Percentiles rank a stretch among this genome's conserved stretches.
Evolutionary conservation across 2,113 vertebrate species (phyloP).

Genomic region (Thryonomys swinderianus): DNA sequence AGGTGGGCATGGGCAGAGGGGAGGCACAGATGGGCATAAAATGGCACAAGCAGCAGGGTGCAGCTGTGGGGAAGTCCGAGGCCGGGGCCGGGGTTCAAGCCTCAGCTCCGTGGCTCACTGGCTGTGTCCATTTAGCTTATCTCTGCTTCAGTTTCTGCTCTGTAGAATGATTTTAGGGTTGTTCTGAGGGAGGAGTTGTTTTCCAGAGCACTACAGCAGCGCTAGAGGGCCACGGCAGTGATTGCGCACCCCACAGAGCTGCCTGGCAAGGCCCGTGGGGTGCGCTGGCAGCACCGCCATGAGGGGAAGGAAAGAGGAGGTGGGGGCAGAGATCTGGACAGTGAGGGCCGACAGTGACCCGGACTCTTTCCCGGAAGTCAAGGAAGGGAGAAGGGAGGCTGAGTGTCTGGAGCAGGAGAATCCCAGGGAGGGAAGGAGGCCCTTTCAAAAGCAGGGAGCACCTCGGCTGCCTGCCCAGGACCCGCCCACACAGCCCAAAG

Average conservation of each 20-base stretch:
- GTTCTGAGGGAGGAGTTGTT: neutral
- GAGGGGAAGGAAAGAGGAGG: neutral
- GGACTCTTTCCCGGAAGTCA: accelerated
- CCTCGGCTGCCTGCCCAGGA: neutral
- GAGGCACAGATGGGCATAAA: neutral
- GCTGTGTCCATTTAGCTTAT: neutral
- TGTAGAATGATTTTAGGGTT: neutral
- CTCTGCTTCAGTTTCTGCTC: constrained; percentile 3
- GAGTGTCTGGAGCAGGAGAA: neutral
- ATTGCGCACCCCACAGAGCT: too few relatives aligned
- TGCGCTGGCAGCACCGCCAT: neutral
- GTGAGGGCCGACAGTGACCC: neutral
- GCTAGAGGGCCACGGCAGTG: neutral
- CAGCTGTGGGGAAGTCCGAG: neutral
- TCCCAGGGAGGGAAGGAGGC: neutral
- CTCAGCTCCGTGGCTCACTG: neutral
- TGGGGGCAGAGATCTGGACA: neutral
- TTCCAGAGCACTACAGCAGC: neutral
- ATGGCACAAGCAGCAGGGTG: neutral
- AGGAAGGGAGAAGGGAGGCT: neutral
- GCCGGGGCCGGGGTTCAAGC: neutral
- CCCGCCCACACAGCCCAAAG: neutral
- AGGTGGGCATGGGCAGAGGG: neutral
- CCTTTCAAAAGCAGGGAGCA: neutral
- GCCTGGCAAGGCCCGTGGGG: neutral